Conservation (phyloP, 2,888 invertebrate species). For the Tigriopus californicus region DNA sequence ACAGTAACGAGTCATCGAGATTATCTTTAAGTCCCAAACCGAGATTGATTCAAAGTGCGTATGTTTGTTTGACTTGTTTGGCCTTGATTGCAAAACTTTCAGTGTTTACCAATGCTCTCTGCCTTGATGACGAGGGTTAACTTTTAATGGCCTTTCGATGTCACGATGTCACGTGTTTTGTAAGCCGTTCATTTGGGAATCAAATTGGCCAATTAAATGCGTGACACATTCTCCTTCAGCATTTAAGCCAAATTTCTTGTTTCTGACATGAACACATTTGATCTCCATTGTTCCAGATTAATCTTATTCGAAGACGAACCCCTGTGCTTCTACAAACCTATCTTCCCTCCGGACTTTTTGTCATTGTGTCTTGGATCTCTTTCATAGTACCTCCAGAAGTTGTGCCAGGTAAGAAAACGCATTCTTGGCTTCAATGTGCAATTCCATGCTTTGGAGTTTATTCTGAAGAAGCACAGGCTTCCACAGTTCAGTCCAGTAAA, state of each 20-base stretch:
- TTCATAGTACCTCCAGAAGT: constrained; percentile 45
- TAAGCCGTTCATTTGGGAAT: too few relatives aligned
- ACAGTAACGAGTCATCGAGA: too few relatives aligned
- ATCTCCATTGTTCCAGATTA: constrained; percentile 1
- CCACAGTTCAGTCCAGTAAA: neutral
- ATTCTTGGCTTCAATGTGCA: neutral
- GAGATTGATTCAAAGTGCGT: too few relatives aligned
- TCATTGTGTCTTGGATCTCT: constrained; percentile 45
- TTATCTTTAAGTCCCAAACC: too few relatives aligned
- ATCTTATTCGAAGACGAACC: constrained; percentile 6
- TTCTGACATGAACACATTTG: neutral
- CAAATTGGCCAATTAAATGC: too few relatives aligned
- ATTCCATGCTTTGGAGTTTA: neutral
- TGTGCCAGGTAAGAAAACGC: constrained; percentile 37
- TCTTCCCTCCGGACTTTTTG: constrained; percentile 41
- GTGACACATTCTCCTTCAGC: neutral
- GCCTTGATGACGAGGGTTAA: too few relatives aligned
- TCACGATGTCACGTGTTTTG: too few relatives aligned
- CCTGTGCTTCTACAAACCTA: constrained; percentile 27
- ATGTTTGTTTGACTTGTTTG: too few relatives aligned
- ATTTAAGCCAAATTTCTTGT: neutral
- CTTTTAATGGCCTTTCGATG: too few relatives aligned
- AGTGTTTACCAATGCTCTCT: too few relatives aligned
- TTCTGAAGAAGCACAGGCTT: neutral
- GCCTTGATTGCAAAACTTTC: too few relatives aligned